Evolutionary conservation across 2,113 vertebrate species (phyloP), one percentile per base, ranked within the genome.

Genomic region (Struthio camelus): DNA sequence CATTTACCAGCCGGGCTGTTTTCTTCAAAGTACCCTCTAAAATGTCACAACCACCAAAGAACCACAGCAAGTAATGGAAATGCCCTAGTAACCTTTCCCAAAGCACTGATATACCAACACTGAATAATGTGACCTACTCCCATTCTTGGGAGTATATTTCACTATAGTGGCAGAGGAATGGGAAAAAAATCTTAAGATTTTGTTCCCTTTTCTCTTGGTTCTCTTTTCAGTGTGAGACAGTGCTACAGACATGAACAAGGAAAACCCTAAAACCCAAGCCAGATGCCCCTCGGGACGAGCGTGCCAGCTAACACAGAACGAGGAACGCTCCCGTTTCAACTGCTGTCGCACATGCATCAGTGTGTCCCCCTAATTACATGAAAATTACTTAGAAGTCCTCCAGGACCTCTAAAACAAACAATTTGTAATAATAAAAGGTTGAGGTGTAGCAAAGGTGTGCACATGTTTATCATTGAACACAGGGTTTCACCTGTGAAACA

Each of bases 1-100:
- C 94, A 89, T 92, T 91, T 97, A 94, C 79, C 89, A 94, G 91
- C 77, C 6, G 2, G 89, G 80, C 72, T 92, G 7, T 93, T 96
- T 97, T 97, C 93, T 95, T 94, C 91, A 88, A 97, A 97, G 89
- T 86, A 95, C 91, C 93, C 77, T 93, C 87, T 85, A 95, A 97
- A 97, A 96, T 94, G 94, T 97, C 96, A 95, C 96, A 95, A 78
- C 80, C 92, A 58, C 86, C 80, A 81, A 93, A 65, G 69, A 89
- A 79, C 91, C 89, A 38, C 82, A 90, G 96, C 89, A 96, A 93
- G 87, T 94, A 93, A 89, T 92, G 95, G 95, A 96, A 97, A 96
- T 95, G 95, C 91, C 91, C 87, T 67, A n/a, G 20, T 90, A 95
- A 97, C 93, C 87, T 64, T 96, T 93, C 90, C 76, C 91, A 84